Conservation (phyloP, 37 sponge, comb jelly and placozoan genomes). For the Geodia barretti region DNA sequence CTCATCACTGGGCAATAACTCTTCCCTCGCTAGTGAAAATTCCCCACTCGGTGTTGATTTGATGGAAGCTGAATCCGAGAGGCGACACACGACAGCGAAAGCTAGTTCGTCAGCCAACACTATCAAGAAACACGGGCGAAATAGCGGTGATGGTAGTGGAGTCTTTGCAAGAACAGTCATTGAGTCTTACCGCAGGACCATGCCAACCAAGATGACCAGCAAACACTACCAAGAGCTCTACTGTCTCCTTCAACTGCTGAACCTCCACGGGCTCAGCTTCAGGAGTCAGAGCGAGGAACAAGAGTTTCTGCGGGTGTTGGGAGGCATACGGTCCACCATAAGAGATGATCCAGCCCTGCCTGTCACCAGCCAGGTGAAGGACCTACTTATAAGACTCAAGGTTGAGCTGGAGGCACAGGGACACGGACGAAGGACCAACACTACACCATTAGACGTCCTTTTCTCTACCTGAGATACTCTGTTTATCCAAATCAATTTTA, state of each 20-base stretch:
- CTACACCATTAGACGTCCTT: too few relatives aligned
- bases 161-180: background rate
- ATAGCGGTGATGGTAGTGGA: background rate
- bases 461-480: too few relatives aligned
- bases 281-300: background rate
- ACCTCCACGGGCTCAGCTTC: background rate
- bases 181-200: background rate
- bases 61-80: background rate
- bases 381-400: conserved; percentile 19
- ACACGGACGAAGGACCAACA: too few relatives aligned
- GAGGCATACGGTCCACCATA: background rate
- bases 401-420: conserved; percentile 18
- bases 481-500: too few relatives aligned
- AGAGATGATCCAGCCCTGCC: conserved; percentile 1
- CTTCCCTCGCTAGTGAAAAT: background rate
- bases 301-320: conserved; percentile 11
- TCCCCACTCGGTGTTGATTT: background rate
- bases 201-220: background rate
- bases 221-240: background rate
- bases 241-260: background rate
- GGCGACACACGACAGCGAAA: background rate
- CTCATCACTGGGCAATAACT: background rate
- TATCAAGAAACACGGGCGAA: background rate
- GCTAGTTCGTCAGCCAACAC: background rate
- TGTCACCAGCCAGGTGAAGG: conserved; percentile 20